A percentile compares a stretch with the other conserved stretches of the same genome.
Conservation (phyloP, 1,140 invertebrate species). For the Bombus fervidus region DNA sequence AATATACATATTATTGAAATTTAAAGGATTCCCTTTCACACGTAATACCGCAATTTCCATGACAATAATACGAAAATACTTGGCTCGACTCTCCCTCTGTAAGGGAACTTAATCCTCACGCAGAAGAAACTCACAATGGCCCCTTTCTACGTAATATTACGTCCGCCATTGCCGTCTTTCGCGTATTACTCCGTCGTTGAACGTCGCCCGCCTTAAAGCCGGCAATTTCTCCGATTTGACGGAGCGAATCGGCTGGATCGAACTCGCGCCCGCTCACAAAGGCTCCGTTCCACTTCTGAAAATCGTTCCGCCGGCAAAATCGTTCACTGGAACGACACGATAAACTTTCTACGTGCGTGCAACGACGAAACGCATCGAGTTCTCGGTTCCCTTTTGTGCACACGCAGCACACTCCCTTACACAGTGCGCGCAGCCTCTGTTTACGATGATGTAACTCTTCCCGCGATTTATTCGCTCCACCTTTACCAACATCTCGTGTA, state of each 20-base stretch:
- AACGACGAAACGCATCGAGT: conserved; percentile 11
- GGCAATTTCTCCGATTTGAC: conserved; percentile 13
- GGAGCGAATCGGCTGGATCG: background rate
- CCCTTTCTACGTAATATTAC: background rate
- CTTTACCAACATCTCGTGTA: background rate
- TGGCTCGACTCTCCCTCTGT: too few species aligned
- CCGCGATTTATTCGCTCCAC: background rate
- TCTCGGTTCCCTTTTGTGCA: conserved; percentile 11
- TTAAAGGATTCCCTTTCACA: background rate
- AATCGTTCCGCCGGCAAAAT: conserved; percentile 25
- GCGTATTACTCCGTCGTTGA: background rate
- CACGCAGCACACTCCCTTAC: background rate
- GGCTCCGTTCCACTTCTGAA: conserved; percentile 27
- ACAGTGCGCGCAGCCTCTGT: background rate
- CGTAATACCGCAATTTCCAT: background rate
- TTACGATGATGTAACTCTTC: conserved; percentile 22
- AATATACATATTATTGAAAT: conserved; percentile 3
- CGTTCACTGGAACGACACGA: conserved; percentile 28
- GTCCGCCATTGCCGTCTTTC: background rate
- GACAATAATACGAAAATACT: background rate
- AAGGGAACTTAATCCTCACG: background rate
- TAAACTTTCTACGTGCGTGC: conserved; percentile 29
- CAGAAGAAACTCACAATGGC: background rate
- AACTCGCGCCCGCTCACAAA: background rate
- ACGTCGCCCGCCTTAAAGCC: background rate